Base-by-base conservation (phyloP, 2,797 vertebrate genomes). In the Merluccius polli region DNA sequence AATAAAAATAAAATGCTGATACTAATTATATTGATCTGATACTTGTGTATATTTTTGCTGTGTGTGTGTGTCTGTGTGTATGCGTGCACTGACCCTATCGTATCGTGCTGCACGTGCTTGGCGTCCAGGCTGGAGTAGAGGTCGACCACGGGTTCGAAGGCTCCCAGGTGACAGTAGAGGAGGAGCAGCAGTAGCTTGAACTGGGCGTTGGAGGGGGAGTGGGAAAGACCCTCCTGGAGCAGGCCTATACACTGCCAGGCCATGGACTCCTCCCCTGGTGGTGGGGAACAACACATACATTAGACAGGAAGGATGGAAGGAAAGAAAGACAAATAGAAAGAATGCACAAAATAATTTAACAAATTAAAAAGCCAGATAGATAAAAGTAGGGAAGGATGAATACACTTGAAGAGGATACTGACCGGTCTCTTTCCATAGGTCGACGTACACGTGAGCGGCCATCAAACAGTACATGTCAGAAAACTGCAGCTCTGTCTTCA, bases 71-170 rank as follows among this genome's bases (percentile, higher is more conserved):
- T 1, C 8, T 1, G 2, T 4, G 0, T 0, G 48, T 36, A 33
- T n/a, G 0, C 1, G 1, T 13, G 67, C 1, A 77, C 95, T 92
- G 87, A 99, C 98, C 98, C 98, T 83, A 99, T 98, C 87, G 97
- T 99, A 91, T 99, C 98, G 16, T 99, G 97, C 89, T 99, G 98
- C 38, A 99, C 95, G 38, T 99, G 98, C 80, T 99, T 99, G 75
- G 97, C 97, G 10, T 99, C 98, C 6, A 99, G 95, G 90, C 97
- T 97, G 89, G 96, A 94, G 85, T 98, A 99, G 0, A 99, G 95
- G 86, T 99, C 98, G 79, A 96, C 95, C 0, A 97, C 96, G 0
- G 98, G 98, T 87, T 97, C 97, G 11, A 99, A 99, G 7, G 97
- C 96, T 75, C 98, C 98, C 71, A 98, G 92, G 75, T 89, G 89